Evolutionary conservation across 1,140 invertebrate genomes (phyloP).

Genomic region (Euwallacea similis): DNA sequence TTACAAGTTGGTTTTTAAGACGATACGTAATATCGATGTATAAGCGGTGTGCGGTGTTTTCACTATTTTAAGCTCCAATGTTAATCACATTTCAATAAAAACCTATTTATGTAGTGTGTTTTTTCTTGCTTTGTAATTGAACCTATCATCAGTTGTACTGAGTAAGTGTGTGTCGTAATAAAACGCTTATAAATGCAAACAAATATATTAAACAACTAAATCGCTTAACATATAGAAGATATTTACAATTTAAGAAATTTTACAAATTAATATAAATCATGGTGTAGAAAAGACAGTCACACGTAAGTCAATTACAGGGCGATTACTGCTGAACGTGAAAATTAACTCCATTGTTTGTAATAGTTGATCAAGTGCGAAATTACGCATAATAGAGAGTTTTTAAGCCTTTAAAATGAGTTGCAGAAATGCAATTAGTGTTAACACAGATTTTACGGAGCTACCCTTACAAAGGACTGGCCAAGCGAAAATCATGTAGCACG

Average conservation of each 20-base stretch:
- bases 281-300: slow-evolving; percentile 33
- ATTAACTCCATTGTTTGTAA: no score
- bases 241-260: slow-evolving; percentile 37
- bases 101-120: slow-evolving; percentile 21
- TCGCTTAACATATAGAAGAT: slow-evolving; percentile 33
- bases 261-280: slow-evolving; percentile 33
- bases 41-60: slow-evolving; percentile 27
- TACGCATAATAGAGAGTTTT: no score
- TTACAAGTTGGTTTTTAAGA: slow-evolving; percentile 14
- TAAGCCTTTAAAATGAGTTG: no score
- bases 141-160: no score
- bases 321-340: no score
- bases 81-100: slow-evolving; percentile 31
- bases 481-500: no score
- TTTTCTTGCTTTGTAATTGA: background rate
- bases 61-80: slow-evolving; percentile 22
- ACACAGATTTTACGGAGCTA: no score
- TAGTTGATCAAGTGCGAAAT: no score
- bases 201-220: slow-evolving; percentile 40
- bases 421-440: no score
- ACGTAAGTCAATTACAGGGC: background rate
- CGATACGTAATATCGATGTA: background rate
- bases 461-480: no score
- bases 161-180: background rate
- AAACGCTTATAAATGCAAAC: slow-evolving; percentile 34